A percentile compares a stretch with the other conserved stretches of the same genome.
Evolutionary conservation across 1,140 invertebrate genomes (phyloP).

Genomic region (Bemisia tabaci): DNA sequence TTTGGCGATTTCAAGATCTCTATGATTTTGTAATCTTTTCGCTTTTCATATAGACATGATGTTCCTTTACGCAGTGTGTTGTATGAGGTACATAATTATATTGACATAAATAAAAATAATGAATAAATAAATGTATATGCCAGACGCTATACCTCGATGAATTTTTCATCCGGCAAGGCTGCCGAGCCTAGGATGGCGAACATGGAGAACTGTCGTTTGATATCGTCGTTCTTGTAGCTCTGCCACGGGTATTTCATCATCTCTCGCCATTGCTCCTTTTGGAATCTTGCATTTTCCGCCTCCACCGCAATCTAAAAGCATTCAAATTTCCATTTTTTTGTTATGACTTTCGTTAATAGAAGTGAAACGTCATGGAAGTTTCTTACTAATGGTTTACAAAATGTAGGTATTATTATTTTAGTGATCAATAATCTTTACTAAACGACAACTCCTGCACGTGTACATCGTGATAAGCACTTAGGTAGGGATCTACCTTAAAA

Average conservation of each 20-base stretch:
- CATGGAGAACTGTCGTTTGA: constrained; percentile 48
- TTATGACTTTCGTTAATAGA: not conserved
- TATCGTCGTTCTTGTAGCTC: constrained; percentile 41
- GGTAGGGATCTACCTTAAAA: constrained; percentile 9
- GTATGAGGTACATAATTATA: too few species aligned
- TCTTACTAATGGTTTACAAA: not conserved
- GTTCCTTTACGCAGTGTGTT: too few species aligned
- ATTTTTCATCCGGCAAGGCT: constrained; percentile 48
- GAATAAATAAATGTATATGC: too few species aligned
- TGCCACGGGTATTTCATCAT: constrained; percentile 47
- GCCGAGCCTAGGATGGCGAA: constrained; percentile 49
- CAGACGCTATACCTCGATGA: constrained; percentile 32
- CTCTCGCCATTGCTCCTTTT: constrained; percentile 39
- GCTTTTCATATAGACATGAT: too few species aligned
- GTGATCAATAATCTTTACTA: not conserved
- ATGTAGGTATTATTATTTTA: not conserved
- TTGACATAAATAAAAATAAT: too few species aligned
- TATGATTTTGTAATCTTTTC: too few species aligned
- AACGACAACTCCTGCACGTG: not conserved
- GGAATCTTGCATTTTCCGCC: constrained; percentile 18
- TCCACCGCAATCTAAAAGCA: constrained; percentile 4
- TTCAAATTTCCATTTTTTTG: not conserved
- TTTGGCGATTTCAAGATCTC: too few species aligned
- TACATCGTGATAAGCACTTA: not conserved
- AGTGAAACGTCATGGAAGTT: not conserved